phyloP scores from a whole-genome alignment of 2,113 vertebrate species.

The Calyptommatus sinebrachiatus region DNA sequence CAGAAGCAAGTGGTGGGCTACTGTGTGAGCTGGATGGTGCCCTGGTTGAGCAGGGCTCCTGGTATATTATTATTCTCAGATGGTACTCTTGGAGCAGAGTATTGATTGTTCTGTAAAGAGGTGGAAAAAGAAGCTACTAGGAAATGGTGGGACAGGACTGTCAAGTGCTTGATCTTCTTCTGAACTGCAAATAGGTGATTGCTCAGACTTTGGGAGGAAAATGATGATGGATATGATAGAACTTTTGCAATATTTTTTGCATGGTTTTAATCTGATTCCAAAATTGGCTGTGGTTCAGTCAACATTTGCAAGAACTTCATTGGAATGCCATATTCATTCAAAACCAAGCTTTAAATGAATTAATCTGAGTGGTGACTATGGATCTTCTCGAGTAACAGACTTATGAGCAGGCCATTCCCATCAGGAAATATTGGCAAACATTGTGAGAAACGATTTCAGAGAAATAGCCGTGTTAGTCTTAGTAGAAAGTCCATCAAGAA shows the following conservation, averaged over 20 bases:
- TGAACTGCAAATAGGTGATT: neutral
- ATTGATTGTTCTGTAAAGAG: neutral
- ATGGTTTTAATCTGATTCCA: neutral
- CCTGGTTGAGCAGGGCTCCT: too few relatives aligned
- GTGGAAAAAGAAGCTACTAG: neutral
- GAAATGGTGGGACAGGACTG: neutral
- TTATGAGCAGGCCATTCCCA: slow-evolving; percentile 57
- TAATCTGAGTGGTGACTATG: neutral
- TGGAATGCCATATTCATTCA: neutral
- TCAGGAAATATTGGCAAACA: slow-evolving; percentile 57
- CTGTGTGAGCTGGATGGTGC: too few relatives aligned
- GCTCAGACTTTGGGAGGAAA: neutral
- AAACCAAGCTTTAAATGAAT: neutral
- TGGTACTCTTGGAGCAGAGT: too few relatives aligned
- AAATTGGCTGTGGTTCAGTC: neutral
- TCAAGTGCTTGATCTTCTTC: neutral
- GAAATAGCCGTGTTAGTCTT: too few relatives aligned
- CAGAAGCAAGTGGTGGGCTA: too few relatives aligned
- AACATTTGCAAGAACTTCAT: neutral
- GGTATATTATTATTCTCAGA: too few relatives aligned
- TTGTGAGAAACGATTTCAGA: slow-evolving; percentile 47
- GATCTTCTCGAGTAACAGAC: neutral
- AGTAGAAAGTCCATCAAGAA: too few relatives aligned
- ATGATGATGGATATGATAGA: neutral
- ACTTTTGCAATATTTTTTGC: neutral